Evolutionary conservation across 2,113 vertebrate species (phyloP), one percentile per base, ranked within the genome.

Genomic region (Columbina picui): DNA sequence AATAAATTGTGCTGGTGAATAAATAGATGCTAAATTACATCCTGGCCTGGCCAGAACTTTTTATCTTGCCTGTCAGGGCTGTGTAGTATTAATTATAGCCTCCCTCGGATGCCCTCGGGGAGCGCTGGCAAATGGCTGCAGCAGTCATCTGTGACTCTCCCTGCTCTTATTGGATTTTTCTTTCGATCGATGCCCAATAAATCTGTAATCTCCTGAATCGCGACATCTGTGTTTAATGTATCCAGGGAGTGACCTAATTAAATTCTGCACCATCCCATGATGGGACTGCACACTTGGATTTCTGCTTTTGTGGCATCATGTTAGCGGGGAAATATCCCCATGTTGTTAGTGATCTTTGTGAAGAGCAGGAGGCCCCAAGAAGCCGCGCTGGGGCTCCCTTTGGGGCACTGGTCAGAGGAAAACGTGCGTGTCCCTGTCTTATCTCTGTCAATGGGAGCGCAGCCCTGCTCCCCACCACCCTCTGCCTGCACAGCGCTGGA

Each of bases 11-110:
- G 6, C 56, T 47, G 60, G 80, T 47, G 91, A 87, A 92, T 87
- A 95, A 96, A 94, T 95, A 97, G 96, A 90, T 93, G 87, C 75
- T 90, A 93, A 95, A 96, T 94, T 94, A 90, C 94, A 93, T 86
- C 94, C 90, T 65, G 87, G 93, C 82, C 93, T 57, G 43, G 82
- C 78, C 56, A 94, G 90, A 89, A 39, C 92, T 96, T 96, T 45
- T 88, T 70, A 36, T 96, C 88, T 97, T 92, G 56, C 70, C 50
- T 89, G 81, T 94, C 94, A 87, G 84, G 86, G 29, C 61, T 89
- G 53, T 52, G 61, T 79, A 52, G 85, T 87, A 85, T 86, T 67
- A 56, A 94, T 97, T 73, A 94, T 32, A 89, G 89, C 34, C 73
- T 84, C 87, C 25, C 38, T 74, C 39, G 69, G 53, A 55, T 91